phyloP scores from a whole-genome alignment of 2,888 invertebrate genomes.

The Ceriagrion tenellum region DNA sequence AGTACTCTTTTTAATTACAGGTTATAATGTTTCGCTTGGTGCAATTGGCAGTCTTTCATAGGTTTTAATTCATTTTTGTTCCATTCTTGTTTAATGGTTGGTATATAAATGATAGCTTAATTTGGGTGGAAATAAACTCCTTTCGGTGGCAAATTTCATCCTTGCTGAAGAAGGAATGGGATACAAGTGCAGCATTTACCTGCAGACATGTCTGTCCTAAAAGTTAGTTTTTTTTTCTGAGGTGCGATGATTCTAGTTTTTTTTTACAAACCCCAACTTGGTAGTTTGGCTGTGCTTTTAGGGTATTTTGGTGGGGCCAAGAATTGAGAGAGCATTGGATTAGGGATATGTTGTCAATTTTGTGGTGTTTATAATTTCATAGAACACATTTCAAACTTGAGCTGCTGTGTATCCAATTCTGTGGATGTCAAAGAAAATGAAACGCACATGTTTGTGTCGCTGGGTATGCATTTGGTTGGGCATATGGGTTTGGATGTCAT shows the following conservation, averaged over 20 bases:
- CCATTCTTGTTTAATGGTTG: background rate
- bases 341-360: background rate
- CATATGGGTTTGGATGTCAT: background rate
- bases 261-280: background rate
- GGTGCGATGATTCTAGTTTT: slow-evolving; percentile 38
- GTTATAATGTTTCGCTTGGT: slow-evolving; percentile 34
- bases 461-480: background rate
- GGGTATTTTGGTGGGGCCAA: slow-evolving; percentile 15
- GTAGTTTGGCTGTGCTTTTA: slow-evolving; percentile 61
- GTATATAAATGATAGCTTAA: background rate
- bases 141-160: background rate
- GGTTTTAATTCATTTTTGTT: background rate
- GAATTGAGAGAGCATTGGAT: background rate
- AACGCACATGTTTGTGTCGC: slow-evolving; percentile 25
- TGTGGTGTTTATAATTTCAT: background rate
- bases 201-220: background rate
- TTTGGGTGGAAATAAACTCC: background rate
- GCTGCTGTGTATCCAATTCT: background rate
- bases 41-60: slow-evolving; percentile 52
- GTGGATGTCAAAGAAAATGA: background rate
- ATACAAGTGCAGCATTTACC: background rate
- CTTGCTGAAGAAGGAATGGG: background rate
- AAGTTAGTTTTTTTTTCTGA: background rate
- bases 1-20: slow-evolving; percentile 9
- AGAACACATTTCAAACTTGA: background rate